Conservation (phyloP, 2,113 vertebrate genomes). For the Nerophis ophidion region DNA sequence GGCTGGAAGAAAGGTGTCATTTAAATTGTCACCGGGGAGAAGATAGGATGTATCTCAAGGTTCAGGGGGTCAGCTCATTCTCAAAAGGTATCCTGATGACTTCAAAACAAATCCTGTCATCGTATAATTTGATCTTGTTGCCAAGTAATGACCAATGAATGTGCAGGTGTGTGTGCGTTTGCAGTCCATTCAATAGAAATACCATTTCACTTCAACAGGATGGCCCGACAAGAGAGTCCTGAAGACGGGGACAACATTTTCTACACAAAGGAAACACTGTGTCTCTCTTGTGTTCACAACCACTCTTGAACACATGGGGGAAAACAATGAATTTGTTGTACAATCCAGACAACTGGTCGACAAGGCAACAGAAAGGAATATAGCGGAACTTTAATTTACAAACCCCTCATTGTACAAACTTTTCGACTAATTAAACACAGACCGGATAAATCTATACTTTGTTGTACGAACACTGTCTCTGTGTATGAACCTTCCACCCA, state of each 20-base stretch:
- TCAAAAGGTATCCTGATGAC: slow-evolving; percentile 54
- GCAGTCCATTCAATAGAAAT: slow-evolving; percentile 34
- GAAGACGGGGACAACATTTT: slow-evolving; percentile 8
- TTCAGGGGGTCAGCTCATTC: slow-evolving; percentile 69
- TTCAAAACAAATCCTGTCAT: slow-evolving; percentile 65
- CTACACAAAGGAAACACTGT: neutral
- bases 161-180: slow-evolving; percentile 13
- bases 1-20: slow-evolving; percentile 66
- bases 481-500: no score
- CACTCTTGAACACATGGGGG: neutral
- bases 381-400: no score
- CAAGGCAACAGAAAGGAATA: no score
- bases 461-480: no score
- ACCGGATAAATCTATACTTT: no score
- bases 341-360: no score
- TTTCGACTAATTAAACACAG: no score
- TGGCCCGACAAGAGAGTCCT: slow-evolving; percentile 33
- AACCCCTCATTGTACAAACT: no score
- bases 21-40: slow-evolving; percentile 69
- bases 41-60: slow-evolving; percentile 55
- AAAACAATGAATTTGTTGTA: neutral
- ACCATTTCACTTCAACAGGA: slow-evolving; percentile 17
- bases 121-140: slow-evolving; percentile 64
- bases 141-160: slow-evolving; percentile 20
- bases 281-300: neutral